A percentile compares a stretch with the other conserved stretches of the same genome.
phyloP scores from a whole-genome alignment of 2,888 invertebrate genomes.

The Perithous albicinctus region DNA sequence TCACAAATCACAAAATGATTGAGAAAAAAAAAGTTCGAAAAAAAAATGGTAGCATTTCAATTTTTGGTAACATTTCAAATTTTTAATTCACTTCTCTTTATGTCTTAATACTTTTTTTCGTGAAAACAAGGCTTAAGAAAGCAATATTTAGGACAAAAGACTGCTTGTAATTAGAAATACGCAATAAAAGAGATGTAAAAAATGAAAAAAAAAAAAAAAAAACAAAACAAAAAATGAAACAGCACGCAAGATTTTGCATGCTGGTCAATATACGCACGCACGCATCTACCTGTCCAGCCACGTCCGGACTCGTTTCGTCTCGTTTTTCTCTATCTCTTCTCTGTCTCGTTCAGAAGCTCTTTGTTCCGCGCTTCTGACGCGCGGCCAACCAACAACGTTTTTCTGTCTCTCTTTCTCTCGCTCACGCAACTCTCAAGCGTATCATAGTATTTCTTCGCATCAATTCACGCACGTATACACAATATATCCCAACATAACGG shows the following conservation, averaged over 20 bases:
- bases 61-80: no score
- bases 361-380: conserved; percentile 13
- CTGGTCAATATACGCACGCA: conserved; percentile 1
- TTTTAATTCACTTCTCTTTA: no score
- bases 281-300: conserved; percentile 13
- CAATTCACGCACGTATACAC: conserved; percentile 14
- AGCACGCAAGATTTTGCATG: conserved; percentile 10
- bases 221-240: no score
- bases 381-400: neutral
- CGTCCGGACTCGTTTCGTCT: conserved; percentile 12
- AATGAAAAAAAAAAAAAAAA: no score
- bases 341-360: neutral
- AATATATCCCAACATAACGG: neutral
- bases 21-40: no score
- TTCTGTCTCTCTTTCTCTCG: neutral
- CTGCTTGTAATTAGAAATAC: no score
- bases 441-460: conserved; percentile 15
- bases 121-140: no score
- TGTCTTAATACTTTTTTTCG: no score
- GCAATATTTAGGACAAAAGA: no score
- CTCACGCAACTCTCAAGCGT: neutral
- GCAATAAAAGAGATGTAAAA: no score
- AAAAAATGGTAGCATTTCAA: no score
- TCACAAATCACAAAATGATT: no score
- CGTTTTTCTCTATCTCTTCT: conserved; percentile 4